A percentile compares a stretch with the other conserved stretches of the same genome.
phyloP scores from a whole-genome alignment of 30 jellyfish, hydroid and myxozoan species.

The Aurelia coerulea region DNA sequence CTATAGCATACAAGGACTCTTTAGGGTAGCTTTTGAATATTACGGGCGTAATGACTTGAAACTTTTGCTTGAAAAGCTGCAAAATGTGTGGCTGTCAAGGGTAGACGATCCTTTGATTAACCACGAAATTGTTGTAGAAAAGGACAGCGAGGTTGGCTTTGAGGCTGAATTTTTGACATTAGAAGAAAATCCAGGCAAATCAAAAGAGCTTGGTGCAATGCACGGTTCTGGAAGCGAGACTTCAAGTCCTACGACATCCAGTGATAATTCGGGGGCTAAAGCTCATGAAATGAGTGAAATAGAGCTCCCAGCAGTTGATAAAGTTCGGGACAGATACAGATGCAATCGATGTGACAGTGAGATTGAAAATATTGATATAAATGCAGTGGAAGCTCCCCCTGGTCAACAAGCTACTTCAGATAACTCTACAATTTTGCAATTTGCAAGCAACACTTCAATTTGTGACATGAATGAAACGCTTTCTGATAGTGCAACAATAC shows the following conservation, averaged over 20 bases:
- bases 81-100: constrained; percentile 35
- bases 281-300: neutral
- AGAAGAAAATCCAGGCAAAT: neutral
- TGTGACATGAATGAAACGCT: neutral
- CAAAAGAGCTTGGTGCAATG: neutral
- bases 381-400: neutral
- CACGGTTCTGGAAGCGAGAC: neutral
- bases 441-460: neutral
- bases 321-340: no score
- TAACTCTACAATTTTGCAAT: neutral
- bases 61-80: constrained; percentile 29
- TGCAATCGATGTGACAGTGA: neutral
- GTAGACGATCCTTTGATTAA: constrained; percentile 21
- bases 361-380: neutral
- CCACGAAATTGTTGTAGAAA: neutral
- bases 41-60: constrained; percentile 30
- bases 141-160: neutral
- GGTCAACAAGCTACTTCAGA: neutral
- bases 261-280: neutral
- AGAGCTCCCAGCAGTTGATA: neutral
- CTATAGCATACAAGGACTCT: constrained; percentile 71
- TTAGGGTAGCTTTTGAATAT: constrained; percentile 59
- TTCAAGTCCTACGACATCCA: neutral
- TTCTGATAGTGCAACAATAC: no score
- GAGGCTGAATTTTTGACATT: neutral